Evolutionary conservation across 1,140 invertebrate genomes (phyloP).

Genomic region (Megalopta genalis): DNA sequence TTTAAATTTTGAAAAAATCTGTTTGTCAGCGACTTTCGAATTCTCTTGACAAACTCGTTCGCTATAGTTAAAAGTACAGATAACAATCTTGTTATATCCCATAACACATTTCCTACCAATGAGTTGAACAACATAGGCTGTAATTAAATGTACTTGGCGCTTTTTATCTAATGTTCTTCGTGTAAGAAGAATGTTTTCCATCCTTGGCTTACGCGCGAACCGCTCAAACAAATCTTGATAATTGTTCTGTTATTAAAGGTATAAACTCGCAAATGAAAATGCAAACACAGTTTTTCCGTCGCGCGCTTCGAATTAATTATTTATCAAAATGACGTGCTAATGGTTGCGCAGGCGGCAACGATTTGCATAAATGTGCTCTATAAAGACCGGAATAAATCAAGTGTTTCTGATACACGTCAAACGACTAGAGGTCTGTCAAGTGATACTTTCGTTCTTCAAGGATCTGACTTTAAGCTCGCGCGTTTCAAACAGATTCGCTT

Average conservation of each 20-base stretch:
- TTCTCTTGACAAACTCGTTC: neutral
- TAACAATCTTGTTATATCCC: too few relatives aligned
- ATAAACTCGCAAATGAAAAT: neutral
- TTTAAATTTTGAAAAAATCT: too few relatives aligned
- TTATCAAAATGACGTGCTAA: slow-evolving; percentile 28
- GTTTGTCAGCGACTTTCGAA: too few relatives aligned
- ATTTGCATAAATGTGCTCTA: slow-evolving; percentile 36
- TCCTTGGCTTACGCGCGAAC: neutral
- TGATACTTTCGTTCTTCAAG: slow-evolving; percentile 10
- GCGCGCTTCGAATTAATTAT: slow-evolving; percentile 31
- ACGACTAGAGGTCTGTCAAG: neutral
- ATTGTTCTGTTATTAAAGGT: slow-evolving; percentile 16
- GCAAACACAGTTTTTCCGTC: neutral
- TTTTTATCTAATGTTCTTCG: neutral
- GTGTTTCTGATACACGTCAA: neutral
- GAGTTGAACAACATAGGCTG: slow-evolving; percentile 19
- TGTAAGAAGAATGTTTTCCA: slow-evolving; percentile 1
- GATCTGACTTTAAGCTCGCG: neutral
- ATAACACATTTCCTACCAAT: slow-evolving; percentile 4
- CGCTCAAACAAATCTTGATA: slow-evolving; percentile 16
- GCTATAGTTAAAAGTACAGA: neutral
- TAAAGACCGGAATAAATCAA: slow-evolving; percentile 1
- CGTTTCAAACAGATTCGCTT: neutral
- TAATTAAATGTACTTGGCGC: slow-evolving; percentile 10
- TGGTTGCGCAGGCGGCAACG: slow-evolving; percentile 22